Conservation (phyloP, 2,797 vertebrate genomes). For the Rhinatrema bivittatum region DNA sequence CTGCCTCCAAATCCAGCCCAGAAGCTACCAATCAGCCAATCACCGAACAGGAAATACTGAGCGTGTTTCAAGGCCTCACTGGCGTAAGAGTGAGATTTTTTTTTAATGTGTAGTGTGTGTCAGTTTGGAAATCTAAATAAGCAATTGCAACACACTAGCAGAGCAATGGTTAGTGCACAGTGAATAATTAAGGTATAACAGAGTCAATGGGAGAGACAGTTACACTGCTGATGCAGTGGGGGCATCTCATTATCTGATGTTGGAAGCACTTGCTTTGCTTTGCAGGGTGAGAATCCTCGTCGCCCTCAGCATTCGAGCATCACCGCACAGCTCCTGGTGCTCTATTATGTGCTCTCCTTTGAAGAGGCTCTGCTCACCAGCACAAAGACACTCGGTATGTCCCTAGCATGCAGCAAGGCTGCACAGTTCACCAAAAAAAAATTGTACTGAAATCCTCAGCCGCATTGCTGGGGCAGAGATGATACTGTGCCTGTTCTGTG, state of each 20-base stretch:
- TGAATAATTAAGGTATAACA: too few relatives aligned
- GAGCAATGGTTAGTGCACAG: too few relatives aligned
- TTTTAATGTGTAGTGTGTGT: not conserved
- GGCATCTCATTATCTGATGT: too few relatives aligned
- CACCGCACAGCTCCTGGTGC: constrained; percentile 88
- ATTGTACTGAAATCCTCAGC: too few relatives aligned
- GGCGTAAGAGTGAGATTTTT: constrained; percentile 58
- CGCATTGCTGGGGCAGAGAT: too few relatives aligned
- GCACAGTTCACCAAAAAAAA: too few relatives aligned
- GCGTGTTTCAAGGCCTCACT: constrained; percentile 78
- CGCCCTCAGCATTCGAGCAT: constrained; percentile 72
- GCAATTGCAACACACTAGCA: too few relatives aligned
- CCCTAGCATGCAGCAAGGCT: not conserved
- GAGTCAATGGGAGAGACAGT: too few relatives aligned
- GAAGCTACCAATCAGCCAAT: constrained; percentile 97
- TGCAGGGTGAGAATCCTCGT: constrained; percentile 64
- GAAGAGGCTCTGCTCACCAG: constrained; percentile 89
- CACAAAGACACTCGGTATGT: constrained; percentile 86
- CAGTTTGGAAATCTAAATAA: too few relatives aligned
- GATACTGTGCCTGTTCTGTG: too few relatives aligned
- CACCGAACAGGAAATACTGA: constrained; percentile 93
- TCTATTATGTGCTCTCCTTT: constrained; percentile 92
- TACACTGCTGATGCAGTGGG: too few relatives aligned
- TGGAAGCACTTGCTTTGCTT: constrained; percentile 4
- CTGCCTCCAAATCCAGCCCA: constrained; percentile 93